phyloP scores from a whole-genome alignment of 1,140 invertebrate species.

The Drosophila oshimai region DNA sequence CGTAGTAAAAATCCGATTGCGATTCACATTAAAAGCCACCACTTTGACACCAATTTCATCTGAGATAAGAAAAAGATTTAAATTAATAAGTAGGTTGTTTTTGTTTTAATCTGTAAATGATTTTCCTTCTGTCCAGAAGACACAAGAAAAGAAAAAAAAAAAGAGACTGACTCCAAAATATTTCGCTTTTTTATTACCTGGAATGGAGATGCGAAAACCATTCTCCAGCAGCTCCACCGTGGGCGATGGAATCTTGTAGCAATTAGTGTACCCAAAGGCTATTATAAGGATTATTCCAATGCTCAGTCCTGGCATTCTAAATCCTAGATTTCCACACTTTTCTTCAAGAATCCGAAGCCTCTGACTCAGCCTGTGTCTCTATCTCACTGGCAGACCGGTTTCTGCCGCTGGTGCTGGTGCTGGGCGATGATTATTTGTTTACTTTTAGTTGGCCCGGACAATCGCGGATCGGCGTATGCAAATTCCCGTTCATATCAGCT shows the following conservation, averaged over 20 bases:
- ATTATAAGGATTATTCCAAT: slow-evolving; percentile 8
- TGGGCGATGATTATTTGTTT: slow-evolving; percentile 20
- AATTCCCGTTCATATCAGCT: slow-evolving; percentile 14
- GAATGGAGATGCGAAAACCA: slow-evolving; percentile 69
- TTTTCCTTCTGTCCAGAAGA: too few species aligned
- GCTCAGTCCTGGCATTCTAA: slow-evolving; percentile 8
- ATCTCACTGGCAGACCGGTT: slow-evolving; percentile 4
- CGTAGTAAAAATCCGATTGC: slow-evolving; percentile 63
- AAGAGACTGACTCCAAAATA: neutral
- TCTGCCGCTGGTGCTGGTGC: neutral
- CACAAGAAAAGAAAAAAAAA: neutral
- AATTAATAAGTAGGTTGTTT: neutral
- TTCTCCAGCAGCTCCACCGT: slow-evolving; percentile 46
- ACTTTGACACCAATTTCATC: slow-evolving; percentile 63
- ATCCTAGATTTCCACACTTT: neutral
- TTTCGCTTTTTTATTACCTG: slow-evolving; percentile 35
- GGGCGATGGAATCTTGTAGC: slow-evolving; percentile 53
- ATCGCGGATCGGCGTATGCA: slow-evolving; percentile 1
- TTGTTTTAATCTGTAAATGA: neutral
- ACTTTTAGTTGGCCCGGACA: slow-evolving; percentile 16
- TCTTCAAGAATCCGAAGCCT: slow-evolving; percentile 8
- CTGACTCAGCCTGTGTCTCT: slow-evolving; percentile 33
- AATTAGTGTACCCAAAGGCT: neutral
- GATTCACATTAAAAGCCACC: slow-evolving; percentile 74
- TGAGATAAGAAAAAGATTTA: neutral